phyloP scores from a whole-genome alignment of 1,140 invertebrate species.

The Meloidogyne floridensis region DNA sequence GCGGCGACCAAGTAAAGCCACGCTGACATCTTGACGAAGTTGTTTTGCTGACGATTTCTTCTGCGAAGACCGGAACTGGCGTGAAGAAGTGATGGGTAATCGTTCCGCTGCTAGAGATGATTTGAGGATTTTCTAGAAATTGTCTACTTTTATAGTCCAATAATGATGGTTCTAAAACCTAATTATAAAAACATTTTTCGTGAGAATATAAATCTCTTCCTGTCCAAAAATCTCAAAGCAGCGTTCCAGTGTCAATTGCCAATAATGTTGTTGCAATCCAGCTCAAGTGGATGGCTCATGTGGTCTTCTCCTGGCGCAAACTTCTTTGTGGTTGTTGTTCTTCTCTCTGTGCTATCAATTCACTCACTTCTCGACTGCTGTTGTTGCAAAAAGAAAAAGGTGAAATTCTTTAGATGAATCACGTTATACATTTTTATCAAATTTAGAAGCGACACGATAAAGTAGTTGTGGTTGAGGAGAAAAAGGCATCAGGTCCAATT shows the following conservation, averaged over 20 bases:
- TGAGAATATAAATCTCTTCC: too few relatives aligned
- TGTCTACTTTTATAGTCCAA: neutral
- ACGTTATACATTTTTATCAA: neutral
- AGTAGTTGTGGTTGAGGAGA: neutral
- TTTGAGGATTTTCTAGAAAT: neutral
- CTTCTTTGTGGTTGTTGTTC: neutral
- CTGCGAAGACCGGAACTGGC: neutral
- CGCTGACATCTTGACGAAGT: neutral
- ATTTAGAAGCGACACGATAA: neutral
- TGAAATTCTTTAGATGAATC: neutral
- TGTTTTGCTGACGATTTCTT: neutral
- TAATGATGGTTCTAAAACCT: neutral
- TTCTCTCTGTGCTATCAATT: neutral
- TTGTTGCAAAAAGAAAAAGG: neutral
- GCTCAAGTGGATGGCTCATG: neutral
- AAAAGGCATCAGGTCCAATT: neutral
- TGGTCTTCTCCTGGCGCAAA: neutral
- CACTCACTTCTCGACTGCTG: neutral
- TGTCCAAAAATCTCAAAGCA: too few relatives aligned
- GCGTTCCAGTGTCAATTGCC: too few relatives aligned
- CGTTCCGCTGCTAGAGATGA: neutral
- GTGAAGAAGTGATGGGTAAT: neutral
- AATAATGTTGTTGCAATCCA: neutral
- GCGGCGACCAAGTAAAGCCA: neutral
- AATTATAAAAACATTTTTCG: neutral